A percentile compares a stretch with the other conserved stretches of the same genome.
phyloP scores from a whole-genome alignment of 53 echinoderm and acorn worm genomes.

The Arbacia lixula region DNA sequence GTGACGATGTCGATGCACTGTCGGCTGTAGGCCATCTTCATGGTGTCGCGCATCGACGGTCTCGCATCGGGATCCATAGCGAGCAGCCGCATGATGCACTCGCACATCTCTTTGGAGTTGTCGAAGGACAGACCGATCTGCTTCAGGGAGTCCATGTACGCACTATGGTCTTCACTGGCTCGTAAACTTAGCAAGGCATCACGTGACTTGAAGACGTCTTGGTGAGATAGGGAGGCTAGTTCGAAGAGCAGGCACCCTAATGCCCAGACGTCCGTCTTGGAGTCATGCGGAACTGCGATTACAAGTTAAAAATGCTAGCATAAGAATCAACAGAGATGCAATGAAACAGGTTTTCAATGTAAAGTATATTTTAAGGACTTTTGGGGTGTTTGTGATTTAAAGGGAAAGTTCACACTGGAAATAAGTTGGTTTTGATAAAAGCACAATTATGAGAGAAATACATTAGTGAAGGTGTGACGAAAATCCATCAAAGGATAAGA shows the following conservation, averaged over 20 bases:
- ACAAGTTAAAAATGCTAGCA: too few relatives aligned
- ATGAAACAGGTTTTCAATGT: too few relatives aligned
- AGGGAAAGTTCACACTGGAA: too few relatives aligned
- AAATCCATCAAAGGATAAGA: too few relatives aligned
- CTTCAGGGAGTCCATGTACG: constrained; percentile 20
- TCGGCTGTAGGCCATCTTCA: constrained; percentile 1
- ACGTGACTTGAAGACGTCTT: constrained; percentile 25
- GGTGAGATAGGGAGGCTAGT: constrained; percentile 20
- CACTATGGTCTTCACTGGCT: background rate
- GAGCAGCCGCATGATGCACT: background rate
- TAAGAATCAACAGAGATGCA: too few relatives aligned
- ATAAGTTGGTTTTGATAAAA: too few relatives aligned
- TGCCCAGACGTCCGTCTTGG: constrained; percentile 37
- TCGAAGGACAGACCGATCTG: constrained; percentile 1
- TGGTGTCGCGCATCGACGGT: constrained; percentile 5
- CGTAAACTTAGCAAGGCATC: constrained; percentile 23
- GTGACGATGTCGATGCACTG: constrained; percentile 13
- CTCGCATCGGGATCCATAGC: background rate
- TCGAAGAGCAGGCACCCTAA: constrained; percentile 49
- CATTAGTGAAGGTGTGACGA: too few relatives aligned
- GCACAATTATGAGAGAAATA: too few relatives aligned
- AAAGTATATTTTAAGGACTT: too few relatives aligned
- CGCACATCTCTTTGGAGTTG: constrained; percentile 15
- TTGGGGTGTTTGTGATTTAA: too few relatives aligned
- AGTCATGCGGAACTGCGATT: too few relatives aligned